These are phyloP conservation scores for Drosophila saltans DNA, from an alignment of 1,140 invertebrate species.

Conservation along the genomic window DNA sequence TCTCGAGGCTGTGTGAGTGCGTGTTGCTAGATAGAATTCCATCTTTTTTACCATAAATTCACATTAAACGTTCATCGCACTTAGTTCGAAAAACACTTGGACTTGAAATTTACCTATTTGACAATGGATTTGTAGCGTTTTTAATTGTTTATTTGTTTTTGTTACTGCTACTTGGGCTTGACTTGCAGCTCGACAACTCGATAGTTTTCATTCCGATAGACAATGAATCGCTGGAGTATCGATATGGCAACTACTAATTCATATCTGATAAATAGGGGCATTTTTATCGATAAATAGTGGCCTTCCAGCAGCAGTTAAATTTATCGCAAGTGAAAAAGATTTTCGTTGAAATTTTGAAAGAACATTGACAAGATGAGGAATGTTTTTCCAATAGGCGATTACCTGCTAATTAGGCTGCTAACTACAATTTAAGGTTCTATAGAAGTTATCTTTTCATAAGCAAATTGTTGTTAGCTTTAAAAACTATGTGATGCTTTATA, in stretches of 20 bases:
- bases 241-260: not conserved
- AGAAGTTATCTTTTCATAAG: too few species aligned
- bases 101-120: slow-evolving; percentile 20
- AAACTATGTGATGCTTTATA: too few species aligned
- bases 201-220: not conserved
- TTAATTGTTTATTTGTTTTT: slow-evolving; percentile 51
- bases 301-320: not conserved
- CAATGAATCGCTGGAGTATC: not conserved
- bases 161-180: slow-evolving; percentile 17
- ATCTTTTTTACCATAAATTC: not conserved
- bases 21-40: slow-evolving; percentile 21
- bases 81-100: slow-evolving; percentile 7
- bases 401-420: too few species aligned
- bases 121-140: slow-evolving; percentile 11
- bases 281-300: not conserved
- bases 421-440: too few species aligned
- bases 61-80: slow-evolving; percentile 16
- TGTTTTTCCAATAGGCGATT: too few species aligned
- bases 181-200: slow-evolving; percentile 23
- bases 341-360: too few species aligned
- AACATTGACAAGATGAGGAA: too few species aligned
- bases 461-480: too few species aligned
- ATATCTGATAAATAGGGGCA: not conserved
- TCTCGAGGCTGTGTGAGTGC: slow-evolving; percentile 35
- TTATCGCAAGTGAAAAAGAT: slow-evolving; percentile 4